These are phyloP conservation scores for Catalaphyllia jardinei DNA, from an alignment of 64 coral and sea anemone genomes.

Conservation along the genomic window DNA sequence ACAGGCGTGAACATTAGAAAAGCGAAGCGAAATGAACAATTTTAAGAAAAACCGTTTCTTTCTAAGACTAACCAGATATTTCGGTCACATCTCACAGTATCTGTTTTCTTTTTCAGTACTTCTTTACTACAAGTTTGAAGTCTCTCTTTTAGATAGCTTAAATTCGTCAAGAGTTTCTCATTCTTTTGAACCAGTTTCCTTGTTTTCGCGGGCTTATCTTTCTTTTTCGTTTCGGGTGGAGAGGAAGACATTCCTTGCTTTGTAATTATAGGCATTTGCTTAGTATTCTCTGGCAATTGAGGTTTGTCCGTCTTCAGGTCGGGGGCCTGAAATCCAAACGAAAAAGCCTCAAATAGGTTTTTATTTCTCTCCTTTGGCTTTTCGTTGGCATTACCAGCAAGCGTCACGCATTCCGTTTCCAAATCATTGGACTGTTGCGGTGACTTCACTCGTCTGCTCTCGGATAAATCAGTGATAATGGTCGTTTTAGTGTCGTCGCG, in stretches of 20 bases:
- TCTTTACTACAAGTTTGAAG: neutral
- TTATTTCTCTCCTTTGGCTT: neutral
- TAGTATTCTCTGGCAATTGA: neutral
- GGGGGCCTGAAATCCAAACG: neutral
- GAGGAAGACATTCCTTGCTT: neutral
- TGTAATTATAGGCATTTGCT: neutral
- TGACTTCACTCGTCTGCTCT: neutral
- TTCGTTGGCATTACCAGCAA: neutral
- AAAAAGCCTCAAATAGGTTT: neutral
- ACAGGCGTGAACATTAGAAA: no score
- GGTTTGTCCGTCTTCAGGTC: neutral
- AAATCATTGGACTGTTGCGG: neutral
- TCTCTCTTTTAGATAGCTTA: neutral
- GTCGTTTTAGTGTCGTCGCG: neutral
- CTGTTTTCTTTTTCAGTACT: neutral
- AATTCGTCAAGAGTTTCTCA: neutral
- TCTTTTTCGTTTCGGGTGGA: neutral
- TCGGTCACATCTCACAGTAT: neutral
- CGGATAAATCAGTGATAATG: neutral
- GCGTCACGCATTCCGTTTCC: neutral
- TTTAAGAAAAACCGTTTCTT: neutral
- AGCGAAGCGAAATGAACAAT: neutral
- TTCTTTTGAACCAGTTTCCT: neutral
- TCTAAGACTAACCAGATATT: constrained; percentile 10
- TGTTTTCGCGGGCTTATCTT: neutral